A percentile compares a stretch with the other conserved stretches of the same genome.
Evolutionary conservation across 1,140 invertebrate genomes (phyloP).

Genomic region (Papilio polyxenes): DNA sequence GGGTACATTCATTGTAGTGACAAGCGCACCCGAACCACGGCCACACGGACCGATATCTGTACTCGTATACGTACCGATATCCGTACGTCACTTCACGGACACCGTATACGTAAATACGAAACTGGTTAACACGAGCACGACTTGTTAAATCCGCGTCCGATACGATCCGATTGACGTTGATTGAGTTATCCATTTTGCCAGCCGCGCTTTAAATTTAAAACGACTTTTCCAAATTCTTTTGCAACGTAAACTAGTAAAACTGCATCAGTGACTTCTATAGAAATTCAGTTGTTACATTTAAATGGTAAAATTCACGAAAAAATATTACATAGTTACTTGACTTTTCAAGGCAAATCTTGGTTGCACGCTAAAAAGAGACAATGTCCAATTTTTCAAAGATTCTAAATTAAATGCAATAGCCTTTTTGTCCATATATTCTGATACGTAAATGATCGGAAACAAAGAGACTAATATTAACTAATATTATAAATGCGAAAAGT

Average conservation of each 20-base stretch:
- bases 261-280: not conserved
- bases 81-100: conserved; percentile 44
- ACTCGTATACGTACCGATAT: conserved; percentile 28
- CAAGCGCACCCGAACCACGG: conserved; percentile 57
- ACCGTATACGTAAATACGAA: conserved; percentile 55
- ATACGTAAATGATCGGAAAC: too few relatives aligned
- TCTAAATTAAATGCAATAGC: too few relatives aligned
- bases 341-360: too few relatives aligned
- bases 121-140: conserved; percentile 49
- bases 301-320: not conserved
- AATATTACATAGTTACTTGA: not conserved
- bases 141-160: conserved; percentile 66
- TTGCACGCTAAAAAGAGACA: too few relatives aligned
- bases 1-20: conserved; percentile 75
- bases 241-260: conserved; percentile 5
- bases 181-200: conserved; percentile 69
- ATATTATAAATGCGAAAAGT: too few relatives aligned
- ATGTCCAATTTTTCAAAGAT: too few relatives aligned
- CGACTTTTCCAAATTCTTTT: conserved; percentile 41
- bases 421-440: too few relatives aligned
- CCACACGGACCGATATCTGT: conserved; percentile 60
- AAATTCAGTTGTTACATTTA: not conserved
- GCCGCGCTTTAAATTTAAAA: conserved; percentile 54
- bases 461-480: too few relatives aligned
- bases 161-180: conserved; percentile 71